Percentiles rank a stretch among this genome's conserved stretches.
These are phyloP conservation scores for Aphaenogaster rudis DNA, from an alignment of 1,140 invertebrate genomes.

Conservation along the genomic window DNA sequence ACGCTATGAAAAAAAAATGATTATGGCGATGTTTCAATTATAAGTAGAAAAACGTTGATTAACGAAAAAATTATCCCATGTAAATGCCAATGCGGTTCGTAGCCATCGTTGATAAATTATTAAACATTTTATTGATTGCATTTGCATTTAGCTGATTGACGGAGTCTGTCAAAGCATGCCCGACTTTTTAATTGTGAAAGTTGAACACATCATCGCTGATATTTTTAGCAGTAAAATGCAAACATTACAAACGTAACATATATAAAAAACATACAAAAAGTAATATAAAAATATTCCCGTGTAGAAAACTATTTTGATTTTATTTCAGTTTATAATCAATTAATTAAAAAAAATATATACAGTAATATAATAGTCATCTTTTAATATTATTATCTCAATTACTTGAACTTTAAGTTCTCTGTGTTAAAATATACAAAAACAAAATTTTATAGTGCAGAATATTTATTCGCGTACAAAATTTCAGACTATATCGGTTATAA, in stretches of 20 bases:
- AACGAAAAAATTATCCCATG: neutral
- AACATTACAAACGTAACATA: neutral
- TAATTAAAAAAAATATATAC: neutral
- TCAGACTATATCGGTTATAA: neutral
- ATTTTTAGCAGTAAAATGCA: neutral
- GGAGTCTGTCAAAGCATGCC: neutral
- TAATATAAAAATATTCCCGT: neutral
- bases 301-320: neutral
- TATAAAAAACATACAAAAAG: neutral
- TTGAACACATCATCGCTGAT: neutral
- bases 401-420: neutral
- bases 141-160: conserved; percentile 9
- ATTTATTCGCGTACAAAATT: neutral
- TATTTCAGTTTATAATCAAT: neutral
- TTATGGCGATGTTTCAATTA: neutral
- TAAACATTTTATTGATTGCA: conserved; percentile 8
- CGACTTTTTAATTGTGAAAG: neutral
- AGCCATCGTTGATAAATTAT: neutral
- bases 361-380: neutral
- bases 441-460: neutral
- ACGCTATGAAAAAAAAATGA: neutral
- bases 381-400: neutral
- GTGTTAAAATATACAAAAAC: conserved; percentile 11
- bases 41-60: neutral
- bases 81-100: neutral